Conservation (phyloP, 2,888 invertebrate species). For the Amphipoea oculea region DNA sequence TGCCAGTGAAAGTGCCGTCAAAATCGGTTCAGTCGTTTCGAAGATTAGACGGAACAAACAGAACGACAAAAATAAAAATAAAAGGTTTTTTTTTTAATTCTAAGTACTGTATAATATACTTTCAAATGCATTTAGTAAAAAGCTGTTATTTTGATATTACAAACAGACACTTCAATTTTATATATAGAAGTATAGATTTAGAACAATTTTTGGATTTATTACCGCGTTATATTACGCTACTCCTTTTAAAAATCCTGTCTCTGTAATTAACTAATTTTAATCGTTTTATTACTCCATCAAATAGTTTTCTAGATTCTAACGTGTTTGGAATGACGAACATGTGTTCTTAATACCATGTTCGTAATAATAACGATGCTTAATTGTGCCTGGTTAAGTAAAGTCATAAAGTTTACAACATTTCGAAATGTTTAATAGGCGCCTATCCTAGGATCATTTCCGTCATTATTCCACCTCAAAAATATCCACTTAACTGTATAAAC, state of each 20-base stretch:
- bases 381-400: slow-evolving; percentile 56
- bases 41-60: neutral
- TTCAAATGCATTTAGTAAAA: neutral
- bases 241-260: slow-evolving; percentile 23
- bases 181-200: neutral
- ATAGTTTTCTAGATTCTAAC: slow-evolving; percentile 46
- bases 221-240: slow-evolving; percentile 16
- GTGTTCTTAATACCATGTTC: slow-evolving; percentile 50
- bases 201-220: slow-evolving; percentile 44
- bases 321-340: slow-evolving; percentile 54
- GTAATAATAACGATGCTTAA: slow-evolving; percentile 52
- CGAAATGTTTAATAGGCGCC: slow-evolving; percentile 45
- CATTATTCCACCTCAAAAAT: slow-evolving; percentile 57
- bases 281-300: slow-evolving; percentile 50
- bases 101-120: too few relatives aligned
- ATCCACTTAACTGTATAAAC: slow-evolving; percentile 68
- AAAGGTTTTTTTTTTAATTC: too few relatives aligned
- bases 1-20: too few relatives aligned
- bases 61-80: too few relatives aligned
- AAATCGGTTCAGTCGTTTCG: neutral
- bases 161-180: neutral
- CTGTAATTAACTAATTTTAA: slow-evolving; percentile 46
- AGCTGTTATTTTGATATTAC: neutral
- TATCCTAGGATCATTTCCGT: slow-evolving; percentile 41
- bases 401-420: slow-evolving; percentile 58